Base-by-base conservation (phyloP, 2,888 invertebrate genomes). In the Mystacides longicornis region DNA sequence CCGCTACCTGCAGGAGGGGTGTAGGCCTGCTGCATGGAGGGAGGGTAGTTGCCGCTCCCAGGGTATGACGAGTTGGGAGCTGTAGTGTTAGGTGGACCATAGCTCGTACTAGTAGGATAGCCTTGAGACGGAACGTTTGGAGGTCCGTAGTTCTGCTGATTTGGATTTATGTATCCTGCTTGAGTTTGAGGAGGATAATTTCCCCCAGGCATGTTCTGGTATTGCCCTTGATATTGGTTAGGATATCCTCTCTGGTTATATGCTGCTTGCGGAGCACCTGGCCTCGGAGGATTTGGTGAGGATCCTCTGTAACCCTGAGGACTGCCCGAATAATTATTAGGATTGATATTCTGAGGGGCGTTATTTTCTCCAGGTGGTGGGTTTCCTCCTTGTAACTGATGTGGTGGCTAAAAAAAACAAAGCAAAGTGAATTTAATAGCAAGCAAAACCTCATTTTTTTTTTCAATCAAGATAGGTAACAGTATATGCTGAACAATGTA, bases 181-280 rank as follows among this genome's bases (percentile, higher is more conserved):
- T 74, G 75, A 54, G 79, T 80, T 66, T 85, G 86, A 51, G 85
- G 85, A 46, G 85, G 85, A 67, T 83, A 85, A 50, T 73, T 71
- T 9, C 73, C 78, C 45, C 77, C 77, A 60, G 77, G 77, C 58
- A 76, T 75, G 63, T 76, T 77, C 65, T 78, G 76, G 64, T 81
- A 81, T 62, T 81, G 80, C 1, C 73, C 74, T 65, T 82, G 82
- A 64, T 83, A 83, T 65, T 83, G 83, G 63, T 80, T 82, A 57
- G 82, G 82, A 65, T 82, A 82, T 37, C 81, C 81, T 64, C 85
- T 75, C 66, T 85, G 85, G 7, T 81, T 81, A 68, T 85, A 85
- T 19, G 81, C 82, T 65, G 85, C 85, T 1, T 69, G 71, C 2
- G 68, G 64, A 63, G 74, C 66, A 52, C 83, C 82, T 19, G 82